Evolutionary conservation across 1,140 invertebrate species (phyloP), one percentile per base, ranked within the genome.

Genomic region (Drosophila navojoa): DNA sequence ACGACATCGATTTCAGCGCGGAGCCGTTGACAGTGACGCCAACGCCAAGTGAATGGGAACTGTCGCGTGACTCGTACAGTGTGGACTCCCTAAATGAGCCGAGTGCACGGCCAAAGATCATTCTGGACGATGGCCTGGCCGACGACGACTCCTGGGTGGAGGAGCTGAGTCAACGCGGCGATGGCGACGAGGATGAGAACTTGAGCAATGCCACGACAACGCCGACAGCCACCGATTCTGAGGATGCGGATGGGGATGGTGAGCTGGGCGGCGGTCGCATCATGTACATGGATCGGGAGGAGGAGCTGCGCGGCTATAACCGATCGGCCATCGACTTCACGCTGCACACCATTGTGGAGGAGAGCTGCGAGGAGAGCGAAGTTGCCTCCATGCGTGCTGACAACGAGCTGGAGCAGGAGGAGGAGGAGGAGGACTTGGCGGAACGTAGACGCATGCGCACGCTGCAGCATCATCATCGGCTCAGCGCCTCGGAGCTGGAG

Each of bases 281-380:
- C 79, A 81, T 93, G 7, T 92, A 92, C 9, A 90, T 93, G 9
- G 95, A 96, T 80, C 93, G 96, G 4, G 96, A 97, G 76, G 96
- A 97, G 73, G 96, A 97, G 71, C 93, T 97, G 22, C 92, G 95
- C 3, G 96, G 96, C 3, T 97, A 97, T 80, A 95, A 96, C 82
- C 93, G 96, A 15, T 94, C 96, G 29, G 94, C 95, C 2, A 96
- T 97, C 72, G 97, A 98, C 92, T 97, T 98, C 75, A 98, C 97
- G 0, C 92, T 98, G 54, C 97, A 98, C 78, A 98, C 97, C 0
- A 98, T 98, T 76, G 95, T 98, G 0, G 97, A 98, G 93, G 97
- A 98, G 92, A 97, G 96, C 69, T 98, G 97, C 89, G 97, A 98
- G 92, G 97, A 98, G 91, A 98, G 95, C 90, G 96, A 96, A 92